These are phyloP conservation scores for Odontamblyopus lacepedii DNA, from an alignment of 2,797 vertebrate genomes.

Conservation along the genomic window DNA sequence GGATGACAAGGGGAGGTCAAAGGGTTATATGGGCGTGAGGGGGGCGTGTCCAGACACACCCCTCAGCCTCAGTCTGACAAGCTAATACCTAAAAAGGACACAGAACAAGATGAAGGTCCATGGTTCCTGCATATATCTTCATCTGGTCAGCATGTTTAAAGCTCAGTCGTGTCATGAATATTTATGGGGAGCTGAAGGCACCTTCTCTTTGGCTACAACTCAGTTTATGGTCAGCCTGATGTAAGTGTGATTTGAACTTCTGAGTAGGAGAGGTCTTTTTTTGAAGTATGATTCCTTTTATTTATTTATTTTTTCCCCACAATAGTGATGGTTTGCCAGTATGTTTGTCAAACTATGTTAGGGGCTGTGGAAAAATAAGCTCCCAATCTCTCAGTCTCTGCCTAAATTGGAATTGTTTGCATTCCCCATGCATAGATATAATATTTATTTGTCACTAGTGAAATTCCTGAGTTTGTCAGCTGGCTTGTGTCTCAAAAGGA, in stretches of 20 bases:
- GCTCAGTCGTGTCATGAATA: neutral
- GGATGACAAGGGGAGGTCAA: conserved; percentile 5
- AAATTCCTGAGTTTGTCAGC: too few relatives aligned
- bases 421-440: too few relatives aligned
- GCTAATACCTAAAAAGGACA: conserved; percentile 26
- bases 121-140: conserved; percentile 26
- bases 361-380: neutral
- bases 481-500: too few relatives aligned
- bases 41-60: conserved; percentile 20
- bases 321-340: neutral
- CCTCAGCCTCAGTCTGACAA: conserved; percentile 14
- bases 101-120: conserved; percentile 34
- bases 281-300: too few relatives aligned
- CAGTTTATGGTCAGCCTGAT: neutral
- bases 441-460: too few relatives aligned
- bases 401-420: too few relatives aligned
- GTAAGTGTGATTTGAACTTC: neutral
- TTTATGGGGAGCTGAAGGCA: conserved; percentile 10
- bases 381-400: too few relatives aligned
- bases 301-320: neutral
- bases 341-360: neutral
- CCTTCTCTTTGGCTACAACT: neutral
- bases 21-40: conserved; percentile 15
- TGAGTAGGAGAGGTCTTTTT: neutral
- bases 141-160: conserved; percentile 28